Base-by-base conservation (phyloP, 1,140 invertebrate genomes). In the Zaprionus kolodkinae region DNA sequence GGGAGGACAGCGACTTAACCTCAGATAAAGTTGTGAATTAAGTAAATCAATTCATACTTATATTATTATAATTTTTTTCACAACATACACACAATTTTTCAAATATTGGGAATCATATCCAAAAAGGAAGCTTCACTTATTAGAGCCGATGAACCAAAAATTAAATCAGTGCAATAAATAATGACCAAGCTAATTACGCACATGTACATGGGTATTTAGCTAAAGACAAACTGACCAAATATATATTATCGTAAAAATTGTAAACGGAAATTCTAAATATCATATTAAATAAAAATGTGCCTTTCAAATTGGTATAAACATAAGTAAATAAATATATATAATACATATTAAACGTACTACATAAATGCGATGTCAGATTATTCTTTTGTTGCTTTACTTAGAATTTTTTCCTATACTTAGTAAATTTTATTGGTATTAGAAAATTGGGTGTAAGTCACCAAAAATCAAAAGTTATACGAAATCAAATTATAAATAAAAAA, bases 1-100 rank as follows among this genome's bases (percentile, higher is more conserved):
- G 97, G 97, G 94, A 93, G 35, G 96, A 78, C 11, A 45, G 45
- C 17, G 70, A 68, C 36, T 25, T 38, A 30, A 60, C 30, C 43
- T 21, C 54, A 21, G 69, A 76, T 11, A 72, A 72, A 72, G 33
- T 59, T 76, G 50, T 62, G 36, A 66, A 56, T 56, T 60, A 61
- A 75, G 15, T 38, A 27, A 7, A 36, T 6, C 27, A 30, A 35
- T 36, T 11, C 25, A 17, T 50, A 71, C 50, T 36, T 64, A 55
- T 30, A 25, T 13, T 50, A 57, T 1, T 45, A 35, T 67, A 36
- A 64, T 43, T 30, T 40, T 21, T 61, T 36, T 61, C 48, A 56
- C 54, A 38, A 64, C 48, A 17, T 9, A 15, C 40, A 15, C 40
- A 55, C 55, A 35, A 65, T 30, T 60, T 60, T 35, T 52, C 7